Base-by-base conservation (phyloP, 2,888 invertebrate genomes). In the Phengaris arion region DNA sequence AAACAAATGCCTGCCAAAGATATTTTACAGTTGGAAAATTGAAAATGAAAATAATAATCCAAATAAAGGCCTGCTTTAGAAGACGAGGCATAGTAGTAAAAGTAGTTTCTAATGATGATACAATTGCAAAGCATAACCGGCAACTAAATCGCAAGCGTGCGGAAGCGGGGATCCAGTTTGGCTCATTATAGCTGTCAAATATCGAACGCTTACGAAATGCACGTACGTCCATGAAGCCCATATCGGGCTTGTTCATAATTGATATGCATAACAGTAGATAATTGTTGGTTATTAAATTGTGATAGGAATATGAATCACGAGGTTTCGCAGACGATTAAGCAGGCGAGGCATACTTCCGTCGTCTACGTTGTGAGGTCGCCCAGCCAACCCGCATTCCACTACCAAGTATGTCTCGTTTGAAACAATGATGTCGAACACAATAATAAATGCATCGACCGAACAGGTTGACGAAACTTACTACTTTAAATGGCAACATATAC, bases 361-460 rank as follows among this genome's bases (percentile, higher is more conserved):
- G 83, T 81, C 79, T 79, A 79, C 80, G 81, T 77, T 57, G 81
- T 81, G 83, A 85, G 83, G 83, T 82, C 83, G 81, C 77, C 84
- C 81, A 80, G 80, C 80, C 84, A 85, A 78, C 83, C 86, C 85
- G 86, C 89, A 90, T 91, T 89, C 91, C 90, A 83, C 83, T 82
- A 83, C 92, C 90, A 88, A 90, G 91, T 91, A 91, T 79, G 92
- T 87, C 82, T 13, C 81, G 82, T 81, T 83, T 81, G 82, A 86
- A 85, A 87, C 87, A 85, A 82, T 82, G 83, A 83, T 86, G 82
- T 84, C 84, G 81, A 81, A 82, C 83, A 81, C 87, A 89, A 91
- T 90, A 89, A 87, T 87, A 87, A 90, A 86, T 85, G 82, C 84
- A 85, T 87, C 86, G 84, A 84, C 83, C 81, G 79, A 82, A 77